Evolutionary conservation across 2,888 invertebrate genomes (phyloP).

Genomic region (Ferdinandea cuprea): DNA sequence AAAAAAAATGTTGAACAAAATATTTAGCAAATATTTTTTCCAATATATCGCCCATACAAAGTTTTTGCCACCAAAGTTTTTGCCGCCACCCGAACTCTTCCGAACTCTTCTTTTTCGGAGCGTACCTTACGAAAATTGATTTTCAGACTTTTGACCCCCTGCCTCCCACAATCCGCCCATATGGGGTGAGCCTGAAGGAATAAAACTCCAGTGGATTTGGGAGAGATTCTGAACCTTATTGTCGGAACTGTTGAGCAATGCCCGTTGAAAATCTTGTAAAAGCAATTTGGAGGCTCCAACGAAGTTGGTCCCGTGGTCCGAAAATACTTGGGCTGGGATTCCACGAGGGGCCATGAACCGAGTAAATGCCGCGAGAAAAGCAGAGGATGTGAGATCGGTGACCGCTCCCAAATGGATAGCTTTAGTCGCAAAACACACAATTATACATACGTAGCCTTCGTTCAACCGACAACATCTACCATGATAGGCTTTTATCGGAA

Average conservation of each 20-base stretch:
- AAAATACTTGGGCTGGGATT: not conserved
- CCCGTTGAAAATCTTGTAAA: not conserved
- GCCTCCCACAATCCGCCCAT: constrained; percentile 47
- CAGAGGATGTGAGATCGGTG: too few species aligned
- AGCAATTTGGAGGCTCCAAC: not conserved
- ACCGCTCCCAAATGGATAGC: too few species aligned
- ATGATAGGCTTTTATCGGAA: not conserved
- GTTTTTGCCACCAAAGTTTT: too few species aligned
- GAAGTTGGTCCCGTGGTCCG: not conserved
- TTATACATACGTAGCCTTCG: too few species aligned
- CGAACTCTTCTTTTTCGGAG: not conserved
- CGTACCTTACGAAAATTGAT: not conserved
- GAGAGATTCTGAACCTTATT: not conserved
- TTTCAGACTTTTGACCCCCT: not conserved
- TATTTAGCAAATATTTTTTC: too few species aligned
- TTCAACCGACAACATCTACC: not conserved
- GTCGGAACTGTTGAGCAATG: not conserved
- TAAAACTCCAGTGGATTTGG: constrained; percentile 54
- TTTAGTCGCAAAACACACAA: too few species aligned
- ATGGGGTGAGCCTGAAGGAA: not conserved
- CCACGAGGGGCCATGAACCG: too few species aligned
- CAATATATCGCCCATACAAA: too few species aligned
- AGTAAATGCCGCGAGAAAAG: not conserved
- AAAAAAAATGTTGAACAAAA: too few species aligned
- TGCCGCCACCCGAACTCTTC: too few species aligned